Percentiles rank a stretch among this genome's conserved stretches.
phyloP scores from a whole-genome alignment of 1,140 invertebrate species.

The Caenorhabditis remanei region DNA sequence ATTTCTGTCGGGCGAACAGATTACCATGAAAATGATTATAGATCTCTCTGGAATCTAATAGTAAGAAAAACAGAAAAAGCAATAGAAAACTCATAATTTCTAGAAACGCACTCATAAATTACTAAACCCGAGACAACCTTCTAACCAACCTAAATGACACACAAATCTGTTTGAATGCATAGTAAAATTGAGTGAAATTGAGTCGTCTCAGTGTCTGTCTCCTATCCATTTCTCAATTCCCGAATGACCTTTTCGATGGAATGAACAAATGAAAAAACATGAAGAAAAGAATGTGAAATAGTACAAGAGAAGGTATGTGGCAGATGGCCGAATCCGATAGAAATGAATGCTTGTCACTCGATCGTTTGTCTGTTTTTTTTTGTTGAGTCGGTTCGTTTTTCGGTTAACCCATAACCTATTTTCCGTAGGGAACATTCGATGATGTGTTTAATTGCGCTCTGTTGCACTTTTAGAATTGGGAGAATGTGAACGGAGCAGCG shows the following conservation, averaged over 20 bases:
- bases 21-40: no score
- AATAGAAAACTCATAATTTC: not conserved
- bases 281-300: not conserved
- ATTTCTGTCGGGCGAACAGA: no score
- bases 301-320: not conserved
- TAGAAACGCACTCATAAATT: not conserved
- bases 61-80: not conserved
- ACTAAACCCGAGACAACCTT: not conserved
- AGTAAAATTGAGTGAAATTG: not conserved
- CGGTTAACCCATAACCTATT: not conserved
- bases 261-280: not conserved
- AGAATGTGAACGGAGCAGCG: no score
- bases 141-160: no score
- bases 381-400: not conserved
- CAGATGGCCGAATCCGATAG: conserved; percentile 46
- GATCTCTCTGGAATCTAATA: no score
- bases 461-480: no score
- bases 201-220: not conserved
- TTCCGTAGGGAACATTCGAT: not conserved
- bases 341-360: not conserved
- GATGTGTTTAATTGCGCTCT: no score
- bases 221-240: not conserved
- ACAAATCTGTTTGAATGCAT: not conserved
- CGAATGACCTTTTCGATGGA: conserved; percentile 19
- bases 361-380: not conserved